A percentile compares a stretch with the other conserved stretches of the same genome.
Conservation (phyloP, 2,888 invertebrate species). For the Proisotoma minuta region DNA sequence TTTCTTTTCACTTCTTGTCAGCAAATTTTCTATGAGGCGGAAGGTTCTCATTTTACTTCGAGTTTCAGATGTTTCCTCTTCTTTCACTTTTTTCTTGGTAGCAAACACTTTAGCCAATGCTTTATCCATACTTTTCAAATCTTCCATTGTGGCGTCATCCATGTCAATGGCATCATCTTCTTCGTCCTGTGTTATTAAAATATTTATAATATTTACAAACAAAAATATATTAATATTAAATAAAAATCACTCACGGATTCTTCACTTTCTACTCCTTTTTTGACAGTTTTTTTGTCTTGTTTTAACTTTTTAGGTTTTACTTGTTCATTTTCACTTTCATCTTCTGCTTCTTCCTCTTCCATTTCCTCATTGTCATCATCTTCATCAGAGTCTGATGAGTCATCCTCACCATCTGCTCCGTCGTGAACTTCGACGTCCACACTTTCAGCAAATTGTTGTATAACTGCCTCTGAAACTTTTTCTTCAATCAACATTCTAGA, state of each 20-base stretch:
- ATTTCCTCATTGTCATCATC: constrained; percentile 23
- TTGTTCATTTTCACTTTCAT: constrained; percentile 4
- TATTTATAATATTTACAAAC: constrained; percentile 1
- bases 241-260: constrained; percentile 10
- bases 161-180: constrained; percentile 35
- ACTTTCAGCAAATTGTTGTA: constrained; percentile 31
- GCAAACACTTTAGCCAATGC: constrained; percentile 40
- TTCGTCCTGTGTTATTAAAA: constrained; percentile 23
- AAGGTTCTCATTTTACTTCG: constrained; percentile 26
- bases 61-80: constrained; percentile 11
- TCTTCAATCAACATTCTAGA: constrained; percentile 25
- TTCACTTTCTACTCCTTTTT: constrained; percentile 3
- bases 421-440: constrained; percentile 28
- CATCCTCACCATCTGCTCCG: constrained; percentile 21
- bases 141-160: constrained; percentile 38
- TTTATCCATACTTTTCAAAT: constrained; percentile 34
- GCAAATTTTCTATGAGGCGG: constrained; percentile 25
- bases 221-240: neutral
- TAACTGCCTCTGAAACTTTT: constrained; percentile 23
- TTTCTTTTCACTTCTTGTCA: constrained; percentile 21
- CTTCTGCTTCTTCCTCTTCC: constrained; percentile 12
- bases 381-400: constrained; percentile 13
- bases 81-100: constrained; percentile 36
- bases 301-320: constrained; percentile 2
- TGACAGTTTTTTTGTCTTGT: neutral